Conservation (phyloP, 1,140 invertebrate genomes). For the Diploscapter pachys region DNA sequence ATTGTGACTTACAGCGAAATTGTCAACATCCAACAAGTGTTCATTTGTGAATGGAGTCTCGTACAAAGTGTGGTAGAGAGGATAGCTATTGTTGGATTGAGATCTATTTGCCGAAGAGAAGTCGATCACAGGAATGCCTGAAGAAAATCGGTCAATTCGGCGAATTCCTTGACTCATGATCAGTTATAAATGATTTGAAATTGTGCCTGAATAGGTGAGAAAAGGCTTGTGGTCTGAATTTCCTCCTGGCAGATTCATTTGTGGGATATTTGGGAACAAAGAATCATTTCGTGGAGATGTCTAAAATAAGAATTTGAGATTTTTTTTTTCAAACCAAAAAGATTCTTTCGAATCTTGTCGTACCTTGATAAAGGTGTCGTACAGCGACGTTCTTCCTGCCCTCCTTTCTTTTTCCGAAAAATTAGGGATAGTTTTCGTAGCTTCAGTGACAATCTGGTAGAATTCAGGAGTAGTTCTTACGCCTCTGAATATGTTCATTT, state of each 20-base stretch:
- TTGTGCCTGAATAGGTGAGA: slow-evolving; percentile 48
- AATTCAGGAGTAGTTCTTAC: slow-evolving; percentile 47
- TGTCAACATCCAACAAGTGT: slow-evolving; percentile 49
- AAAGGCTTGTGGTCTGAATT: slow-evolving; percentile 60
- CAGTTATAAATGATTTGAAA: too few relatives aligned
- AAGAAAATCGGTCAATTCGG: too few relatives aligned
- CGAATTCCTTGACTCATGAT: too few relatives aligned
- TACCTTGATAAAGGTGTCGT: slow-evolving; percentile 52
- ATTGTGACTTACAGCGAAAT: too few relatives aligned
- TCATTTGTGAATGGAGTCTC: slow-evolving; percentile 59
- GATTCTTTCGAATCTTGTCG: too few relatives aligned
- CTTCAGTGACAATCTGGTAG: slow-evolving; percentile 44
- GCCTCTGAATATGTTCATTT: slow-evolving; percentile 41
- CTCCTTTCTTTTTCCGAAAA: slow-evolving; percentile 43
- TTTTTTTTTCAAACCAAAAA: too few relatives aligned
- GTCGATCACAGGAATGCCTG: slow-evolving; percentile 58
- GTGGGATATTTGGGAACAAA: slow-evolving; percentile 13
- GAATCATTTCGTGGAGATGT: slow-evolving; percentile 10
- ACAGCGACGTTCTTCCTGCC: slow-evolving; percentile 48
- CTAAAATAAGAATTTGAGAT: too few relatives aligned
- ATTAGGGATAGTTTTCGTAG: slow-evolving; percentile 50
- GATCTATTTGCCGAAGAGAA: slow-evolving; percentile 34
- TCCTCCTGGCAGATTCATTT: slow-evolving; percentile 46
- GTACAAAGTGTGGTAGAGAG: slow-evolving; percentile 61
- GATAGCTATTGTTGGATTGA: slow-evolving; percentile 45